These are phyloP conservation scores for Hypolimnas misippus DNA, from an alignment of 2,888 invertebrate genomes.

Conservation along the genomic window DNA sequence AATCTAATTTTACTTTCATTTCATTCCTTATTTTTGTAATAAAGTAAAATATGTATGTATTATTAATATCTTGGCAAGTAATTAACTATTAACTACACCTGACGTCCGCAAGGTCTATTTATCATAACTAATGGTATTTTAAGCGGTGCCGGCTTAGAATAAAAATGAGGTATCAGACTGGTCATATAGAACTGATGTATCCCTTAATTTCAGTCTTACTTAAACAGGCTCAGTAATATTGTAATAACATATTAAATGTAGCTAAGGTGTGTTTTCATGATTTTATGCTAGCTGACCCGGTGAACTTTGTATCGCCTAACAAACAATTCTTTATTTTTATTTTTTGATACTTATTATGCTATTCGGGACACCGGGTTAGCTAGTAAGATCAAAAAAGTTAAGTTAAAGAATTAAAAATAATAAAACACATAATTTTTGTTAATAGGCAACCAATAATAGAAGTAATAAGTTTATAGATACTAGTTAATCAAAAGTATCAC, in stretches of 20 bases:
- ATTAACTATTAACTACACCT: slow-evolving; percentile 36
- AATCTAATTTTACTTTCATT: neutral
- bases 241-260: neutral
- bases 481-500: too few species aligned
- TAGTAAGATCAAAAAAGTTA: too few species aligned
- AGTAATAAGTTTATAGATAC: too few species aligned
- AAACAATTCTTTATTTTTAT: too few species aligned
- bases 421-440: too few species aligned
- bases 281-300: too few species aligned
- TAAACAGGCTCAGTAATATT: neutral
- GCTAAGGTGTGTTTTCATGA: too few species aligned
- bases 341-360: too few species aligned
- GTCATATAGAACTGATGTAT: neutral
- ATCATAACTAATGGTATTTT: slow-evolving; percentile 32
- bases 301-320: too few species aligned
- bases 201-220: neutral
- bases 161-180: slow-evolving; percentile 15
- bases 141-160: slow-evolving; percentile 17
- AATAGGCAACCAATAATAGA: too few species aligned
- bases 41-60: neutral
- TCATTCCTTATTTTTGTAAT: neutral
- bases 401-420: too few species aligned
- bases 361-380: too few species aligned
- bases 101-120: slow-evolving; percentile 31
- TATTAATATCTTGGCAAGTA: slow-evolving; percentile 1